Conservation (phyloP, 2,113 vertebrate species). For the Beaufortia kweichowensis region DNA sequence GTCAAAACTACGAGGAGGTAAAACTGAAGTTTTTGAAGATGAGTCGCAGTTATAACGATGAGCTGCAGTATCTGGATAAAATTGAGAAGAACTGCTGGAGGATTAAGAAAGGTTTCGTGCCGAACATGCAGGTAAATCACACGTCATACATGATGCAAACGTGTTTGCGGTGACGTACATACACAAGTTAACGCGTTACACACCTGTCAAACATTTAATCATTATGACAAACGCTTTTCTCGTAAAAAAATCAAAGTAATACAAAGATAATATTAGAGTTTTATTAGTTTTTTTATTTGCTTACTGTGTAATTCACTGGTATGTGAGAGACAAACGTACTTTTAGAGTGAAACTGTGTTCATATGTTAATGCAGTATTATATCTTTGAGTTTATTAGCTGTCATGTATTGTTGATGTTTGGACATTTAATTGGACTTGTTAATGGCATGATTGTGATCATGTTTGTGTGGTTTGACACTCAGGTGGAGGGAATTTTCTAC, state of each 20-base stretch:
- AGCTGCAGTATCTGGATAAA: slow-evolving; percentile 93
- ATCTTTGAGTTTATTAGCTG: too few species aligned
- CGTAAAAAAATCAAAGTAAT: too few species aligned
- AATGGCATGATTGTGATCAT: too few species aligned
- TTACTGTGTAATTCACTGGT: too few species aligned
- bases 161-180: background rate
- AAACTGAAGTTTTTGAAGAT: slow-evolving; percentile 63
- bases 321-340: too few species aligned
- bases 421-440: background rate
- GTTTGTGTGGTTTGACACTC: background rate
- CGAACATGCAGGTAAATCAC: slow-evolving; percentile 90
- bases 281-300: too few species aligned
- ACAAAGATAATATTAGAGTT: too few species aligned
- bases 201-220: background rate
- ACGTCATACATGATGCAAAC: background rate
- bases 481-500: slow-evolving; percentile 96
- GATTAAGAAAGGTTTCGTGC: slow-evolving; percentile 95
- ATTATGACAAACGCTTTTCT: too few species aligned
- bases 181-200: background rate
- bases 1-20: background rate
- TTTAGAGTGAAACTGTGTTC: too few species aligned
- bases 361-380: too few species aligned
- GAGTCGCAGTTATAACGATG: slow-evolving; percentile 95
- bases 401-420: background rate
- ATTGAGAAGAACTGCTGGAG: slow-evolving; percentile 87